A percentile compares a stretch with the other conserved stretches of the same genome.
Conservation (phyloP, 2,113 vertebrate species). For the Cnemophilus loriae region DNA sequence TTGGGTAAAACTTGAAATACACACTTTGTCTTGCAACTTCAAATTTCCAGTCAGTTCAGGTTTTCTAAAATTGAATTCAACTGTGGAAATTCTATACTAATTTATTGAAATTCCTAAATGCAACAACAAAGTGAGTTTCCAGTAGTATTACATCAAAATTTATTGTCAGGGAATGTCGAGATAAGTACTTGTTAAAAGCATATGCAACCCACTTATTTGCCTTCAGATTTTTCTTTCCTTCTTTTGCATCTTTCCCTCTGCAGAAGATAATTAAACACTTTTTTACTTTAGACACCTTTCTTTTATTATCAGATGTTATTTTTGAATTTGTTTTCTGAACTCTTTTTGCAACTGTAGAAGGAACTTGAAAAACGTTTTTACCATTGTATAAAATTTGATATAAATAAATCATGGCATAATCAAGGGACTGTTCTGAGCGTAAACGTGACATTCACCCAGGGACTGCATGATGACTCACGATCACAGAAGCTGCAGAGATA, state of each 20-base stretch:
- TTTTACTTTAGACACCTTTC: neutral
- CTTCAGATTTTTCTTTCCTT: neutral
- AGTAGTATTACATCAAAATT: neutral
- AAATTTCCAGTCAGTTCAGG: neutral
- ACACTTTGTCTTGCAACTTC: neutral
- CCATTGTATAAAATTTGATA: constrained; percentile 27
- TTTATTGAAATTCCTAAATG: neutral
- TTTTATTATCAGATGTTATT: neutral
- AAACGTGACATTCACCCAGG: constrained; percentile 25
- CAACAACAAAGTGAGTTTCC: neutral
- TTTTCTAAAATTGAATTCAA: neutral
- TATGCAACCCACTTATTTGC: neutral
- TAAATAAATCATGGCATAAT: constrained; percentile 32
- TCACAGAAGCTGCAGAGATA: constrained; percentile 2
- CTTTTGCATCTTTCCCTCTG: neutral
- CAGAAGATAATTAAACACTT: neutral
- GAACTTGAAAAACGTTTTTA: neutral
- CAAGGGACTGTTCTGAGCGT: neutral
- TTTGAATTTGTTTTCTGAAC: neutral
- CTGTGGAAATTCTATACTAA: neutral
- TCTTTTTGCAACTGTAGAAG: neutral
- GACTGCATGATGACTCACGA: constrained; percentile 13
- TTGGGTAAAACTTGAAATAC: neutral
- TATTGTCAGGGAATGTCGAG: neutral
- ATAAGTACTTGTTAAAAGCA: neutral